Evolutionary conservation across 2,888 invertebrate species (phyloP).

Genomic region (Saturnia pavonia): DNA sequence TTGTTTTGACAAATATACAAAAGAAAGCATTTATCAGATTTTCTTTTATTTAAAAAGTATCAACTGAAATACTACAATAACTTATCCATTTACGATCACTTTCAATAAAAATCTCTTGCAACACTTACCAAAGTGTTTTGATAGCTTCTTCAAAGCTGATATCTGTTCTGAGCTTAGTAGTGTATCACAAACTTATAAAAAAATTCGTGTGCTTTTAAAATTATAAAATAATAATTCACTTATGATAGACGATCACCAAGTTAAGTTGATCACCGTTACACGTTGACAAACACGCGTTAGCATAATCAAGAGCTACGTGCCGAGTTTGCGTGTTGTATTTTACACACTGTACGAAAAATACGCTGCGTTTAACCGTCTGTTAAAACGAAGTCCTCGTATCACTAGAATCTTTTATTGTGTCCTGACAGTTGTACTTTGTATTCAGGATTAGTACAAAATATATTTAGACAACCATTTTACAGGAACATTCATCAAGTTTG

Average conservation of each 20-base stretch:
- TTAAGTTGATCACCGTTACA: constrained; percentile 17
- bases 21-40: neutral
- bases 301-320: constrained; percentile 46
- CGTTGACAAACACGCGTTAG: constrained; percentile 47
- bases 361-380: constrained; percentile 18
- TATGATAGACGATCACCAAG: constrained; percentile 23
- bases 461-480: neutral
- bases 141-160: no score
- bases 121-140: no score
- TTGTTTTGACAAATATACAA: neutral
- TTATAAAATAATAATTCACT: constrained; percentile 23
- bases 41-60: neutral
- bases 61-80: no score
- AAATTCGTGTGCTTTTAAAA: neutral
- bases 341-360: constrained; percentile 26
- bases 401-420: no score
- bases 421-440: no score
- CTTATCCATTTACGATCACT: no score
- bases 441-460: no score
- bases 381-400: neutral
- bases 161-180: no score
- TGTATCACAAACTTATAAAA: neutral
- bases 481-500: neutral
- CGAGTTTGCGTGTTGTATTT: constrained; percentile 21
- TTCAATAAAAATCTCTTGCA: no score